Base-by-base conservation (phyloP, 2,113 vertebrate genomes). In the Oenanthe melanoleuca region DNA sequence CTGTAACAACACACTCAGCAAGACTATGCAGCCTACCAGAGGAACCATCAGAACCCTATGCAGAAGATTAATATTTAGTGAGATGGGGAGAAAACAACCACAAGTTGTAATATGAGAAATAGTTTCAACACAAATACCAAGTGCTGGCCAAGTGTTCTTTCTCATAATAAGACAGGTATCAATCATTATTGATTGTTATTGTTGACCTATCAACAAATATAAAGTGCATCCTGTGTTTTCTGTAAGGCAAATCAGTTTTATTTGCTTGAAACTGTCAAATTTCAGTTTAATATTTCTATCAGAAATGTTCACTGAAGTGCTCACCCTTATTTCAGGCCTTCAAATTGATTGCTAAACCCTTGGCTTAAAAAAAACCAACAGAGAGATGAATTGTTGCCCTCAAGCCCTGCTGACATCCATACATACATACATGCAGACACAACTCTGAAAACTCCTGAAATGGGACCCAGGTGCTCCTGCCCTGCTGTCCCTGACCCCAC, bases 181-280 rank as follows among this genome's bases (percentile, higher is more conserved):
- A 44, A 55, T 33, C 3, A 8, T n/a, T 63, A 84, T 44, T 0
- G 0, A 50, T 26, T 6, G 2, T 31, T 37, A n/a, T 4, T 23
- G 7, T 29, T 11, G 3, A 56, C 22, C 1, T 2, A n/a, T 26
- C 1, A 3, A 60, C 21, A 94, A 78, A 74, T 49, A 59, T 3
- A 31, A 88, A 84, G 34, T 26, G 6, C 22, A 81, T 34, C 37
- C 31, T 81, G 16, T 1, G 6, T 19, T 79, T 69, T 73, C 26
- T 50, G 5, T 14, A 85, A 74, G 60, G 26, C 25, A 1, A 52
- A 25, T 12, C 53, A 79, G 40, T 25, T 81, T 91, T 26, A 38
- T 44, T 89, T 80, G 55, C 59, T 57, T 6, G 2, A 61, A 50
- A 56, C 47, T 50, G 55, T 64, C 55, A 75, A 69, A 82, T 82